Percentiles rank a stretch among this genome's conserved stretches.
Evolutionary conservation across 2,888 invertebrate species (phyloP).

Genomic region (Gibbula magus): DNA sequence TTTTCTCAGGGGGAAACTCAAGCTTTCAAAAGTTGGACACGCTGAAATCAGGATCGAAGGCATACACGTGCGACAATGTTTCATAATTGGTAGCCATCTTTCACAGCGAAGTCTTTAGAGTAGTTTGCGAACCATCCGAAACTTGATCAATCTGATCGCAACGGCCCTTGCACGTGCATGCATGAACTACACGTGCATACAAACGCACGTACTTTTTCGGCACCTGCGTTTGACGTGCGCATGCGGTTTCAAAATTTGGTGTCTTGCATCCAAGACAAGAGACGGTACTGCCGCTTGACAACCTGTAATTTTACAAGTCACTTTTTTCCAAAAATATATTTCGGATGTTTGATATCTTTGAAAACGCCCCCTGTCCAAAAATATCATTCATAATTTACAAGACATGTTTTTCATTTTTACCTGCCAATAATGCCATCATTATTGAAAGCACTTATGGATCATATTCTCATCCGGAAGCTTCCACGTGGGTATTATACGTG

Average conservation of each 20-base stretch:
- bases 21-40: neutral
- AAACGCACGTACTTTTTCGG: conserved; percentile 1
- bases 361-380: neutral
- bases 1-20: too few relatives aligned
- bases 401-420: neutral
- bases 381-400: neutral
- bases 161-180: neutral
- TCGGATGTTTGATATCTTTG: neutral
- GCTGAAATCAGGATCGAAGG: neutral
- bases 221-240: neutral
- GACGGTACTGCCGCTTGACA: neutral
- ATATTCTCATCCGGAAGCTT: neutral
- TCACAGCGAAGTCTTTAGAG: neutral
- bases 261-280: neutral
- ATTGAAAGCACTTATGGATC: neutral
- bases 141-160: neutral
- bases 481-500: neutral
- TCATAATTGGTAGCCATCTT: neutral
- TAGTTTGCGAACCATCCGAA: neutral
- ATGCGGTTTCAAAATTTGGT: conserved; percentile 7
- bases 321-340: neutral
- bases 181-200: neutral
- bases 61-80: neutral
- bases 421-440: neutral
- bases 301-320: neutral